These are phyloP conservation scores for Luscinia megarhynchos DNA, from an alignment of 2,797 vertebrate species.

Conservation along the genomic window DNA sequence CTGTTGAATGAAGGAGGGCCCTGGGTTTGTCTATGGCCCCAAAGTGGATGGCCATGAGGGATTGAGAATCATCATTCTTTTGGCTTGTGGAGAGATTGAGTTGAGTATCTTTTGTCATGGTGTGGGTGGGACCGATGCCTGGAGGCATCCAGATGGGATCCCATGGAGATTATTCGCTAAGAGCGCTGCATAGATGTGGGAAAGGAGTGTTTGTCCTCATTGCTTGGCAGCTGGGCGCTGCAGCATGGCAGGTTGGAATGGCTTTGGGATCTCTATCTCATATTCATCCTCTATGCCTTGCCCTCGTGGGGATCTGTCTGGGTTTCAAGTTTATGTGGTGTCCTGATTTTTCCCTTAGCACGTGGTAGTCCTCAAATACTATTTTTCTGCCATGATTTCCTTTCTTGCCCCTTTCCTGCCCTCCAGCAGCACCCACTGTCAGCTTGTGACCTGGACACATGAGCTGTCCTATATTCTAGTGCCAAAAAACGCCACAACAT, in stretches of 20 bases:
- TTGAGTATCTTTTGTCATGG: neutral
- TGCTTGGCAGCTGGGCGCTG: neutral
- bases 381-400: neutral
- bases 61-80: neutral
- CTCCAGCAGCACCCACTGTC: neutral
- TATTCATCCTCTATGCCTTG: neutral
- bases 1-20: neutral
- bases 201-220: neutral
- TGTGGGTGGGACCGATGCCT: accelerated
- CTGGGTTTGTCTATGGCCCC: neutral
- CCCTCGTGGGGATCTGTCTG: neutral
- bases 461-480: neutral
- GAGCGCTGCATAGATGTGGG: accelerated
- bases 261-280: neutral
- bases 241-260: neutral
- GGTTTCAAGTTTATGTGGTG: neutral
- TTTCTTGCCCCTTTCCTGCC: neutral
- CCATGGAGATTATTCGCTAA: neutral
- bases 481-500: neutral
- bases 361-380: neutral
- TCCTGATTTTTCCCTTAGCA: neutral
- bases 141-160: neutral
- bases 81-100: neutral
- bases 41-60: neutral
- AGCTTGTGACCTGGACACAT: accelerated